Conservation (phyloP, 2,113 vertebrate species). For the Rhinogobius similis region DNA sequence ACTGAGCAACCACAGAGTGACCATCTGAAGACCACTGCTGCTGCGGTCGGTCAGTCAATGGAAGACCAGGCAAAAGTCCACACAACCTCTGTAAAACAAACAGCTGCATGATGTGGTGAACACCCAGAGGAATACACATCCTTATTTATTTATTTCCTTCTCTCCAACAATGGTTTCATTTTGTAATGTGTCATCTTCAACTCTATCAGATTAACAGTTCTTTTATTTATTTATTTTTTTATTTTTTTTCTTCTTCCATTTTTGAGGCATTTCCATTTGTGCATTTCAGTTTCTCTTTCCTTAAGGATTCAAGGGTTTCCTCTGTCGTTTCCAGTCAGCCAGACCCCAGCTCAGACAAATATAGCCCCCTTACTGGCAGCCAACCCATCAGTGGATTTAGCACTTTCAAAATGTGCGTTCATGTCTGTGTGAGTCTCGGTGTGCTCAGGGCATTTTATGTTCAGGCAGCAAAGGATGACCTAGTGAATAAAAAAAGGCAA, state of each 20-base stretch:
- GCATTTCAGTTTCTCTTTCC: conserved; percentile 71
- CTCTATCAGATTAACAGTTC: conserved; percentile 35
- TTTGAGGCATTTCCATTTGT: conserved; percentile 68
- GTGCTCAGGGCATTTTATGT: conserved; percentile 19
- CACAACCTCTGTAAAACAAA: conserved; percentile 74
- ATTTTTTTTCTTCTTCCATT: conserved; percentile 21
- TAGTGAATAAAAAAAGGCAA: conserved; percentile 2
- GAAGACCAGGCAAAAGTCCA: conserved; percentile 54
- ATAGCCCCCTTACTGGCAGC: conserved; percentile 78
- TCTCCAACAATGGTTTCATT: conserved; percentile 15
- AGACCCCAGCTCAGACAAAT: conserved; percentile 70
- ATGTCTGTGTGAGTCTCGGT: conserved; percentile 8
- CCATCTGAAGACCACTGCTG: conserved; percentile 70
- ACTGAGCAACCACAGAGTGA: conserved; percentile 60
- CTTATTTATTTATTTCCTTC: too few species aligned
- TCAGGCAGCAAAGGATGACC: conserved; percentile 11
- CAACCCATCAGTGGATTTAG: conserved; percentile 71
- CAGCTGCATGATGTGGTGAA: conserved; percentile 15
- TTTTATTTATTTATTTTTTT: conserved; percentile 30
- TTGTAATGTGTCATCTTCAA: conserved; percentile 39
- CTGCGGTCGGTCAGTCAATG: conserved; percentile 62
- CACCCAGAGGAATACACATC: too few species aligned
- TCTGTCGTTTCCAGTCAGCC: conserved; percentile 75
- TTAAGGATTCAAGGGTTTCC: conserved; percentile 68
- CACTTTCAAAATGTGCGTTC: conserved; percentile 22